Conservation (phyloP, 1,140 invertebrate species). For the Listronotus oregonensis region DNA sequence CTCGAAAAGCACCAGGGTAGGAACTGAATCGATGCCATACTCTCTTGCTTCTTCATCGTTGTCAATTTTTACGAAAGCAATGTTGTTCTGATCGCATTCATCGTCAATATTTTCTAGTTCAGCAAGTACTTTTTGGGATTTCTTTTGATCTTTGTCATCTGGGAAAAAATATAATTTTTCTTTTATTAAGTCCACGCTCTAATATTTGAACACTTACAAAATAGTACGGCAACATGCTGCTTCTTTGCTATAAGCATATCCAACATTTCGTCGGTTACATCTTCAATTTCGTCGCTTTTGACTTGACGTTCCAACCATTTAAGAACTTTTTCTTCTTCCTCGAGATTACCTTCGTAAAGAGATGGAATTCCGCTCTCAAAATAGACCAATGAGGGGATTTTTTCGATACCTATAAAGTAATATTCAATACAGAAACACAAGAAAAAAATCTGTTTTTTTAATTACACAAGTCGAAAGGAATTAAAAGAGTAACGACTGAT, state of each 20-base stretch:
- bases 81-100: conserved; percentile 89
- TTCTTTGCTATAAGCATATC: conserved; percentile 89
- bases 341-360: conserved; percentile 86
- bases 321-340: conserved; percentile 88
- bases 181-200: not conserved
- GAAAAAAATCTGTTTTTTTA: too few relatives aligned
- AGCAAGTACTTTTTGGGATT: conserved; percentile 82
- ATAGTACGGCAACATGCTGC: conserved; percentile 84
- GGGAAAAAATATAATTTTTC: conserved; percentile 50
- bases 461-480: too few relatives aligned
- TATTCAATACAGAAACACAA: not conserved
- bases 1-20: conserved; percentile 85
- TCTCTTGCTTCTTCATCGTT: conserved; percentile 87
- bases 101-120: conserved; percentile 94
- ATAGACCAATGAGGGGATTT: conserved; percentile 82
- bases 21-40: conserved; percentile 82
- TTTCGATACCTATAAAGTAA: conserved; percentile 66
- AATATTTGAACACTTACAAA: conserved; percentile 71
- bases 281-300: conserved; percentile 90
- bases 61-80: conserved; percentile 92
- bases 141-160: conserved; percentile 92
- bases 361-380: conserved; percentile 91
- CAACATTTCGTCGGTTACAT: conserved; percentile 92
- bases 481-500: too few relatives aligned
- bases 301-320: conserved; percentile 85